phyloP scores from a whole-genome alignment of 1,140 invertebrate genomes.

The Portunus trituberculatus region DNA sequence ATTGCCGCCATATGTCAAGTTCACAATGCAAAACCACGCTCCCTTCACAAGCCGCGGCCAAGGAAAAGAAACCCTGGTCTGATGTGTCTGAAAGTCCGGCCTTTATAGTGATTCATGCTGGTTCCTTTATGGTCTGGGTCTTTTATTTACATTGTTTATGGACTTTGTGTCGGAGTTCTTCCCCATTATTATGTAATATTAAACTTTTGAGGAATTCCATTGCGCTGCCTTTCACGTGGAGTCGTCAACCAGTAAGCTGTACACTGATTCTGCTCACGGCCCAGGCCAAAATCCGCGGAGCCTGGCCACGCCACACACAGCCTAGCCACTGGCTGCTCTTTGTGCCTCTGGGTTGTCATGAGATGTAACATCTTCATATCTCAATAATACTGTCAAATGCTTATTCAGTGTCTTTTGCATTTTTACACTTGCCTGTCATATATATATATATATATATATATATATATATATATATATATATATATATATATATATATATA shows the following conservation, averaged over 20 bases:
- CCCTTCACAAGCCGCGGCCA: background rate
- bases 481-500: too few relatives aligned
- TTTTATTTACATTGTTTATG: background rate
- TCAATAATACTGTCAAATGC: too few relatives aligned
- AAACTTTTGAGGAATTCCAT: background rate
- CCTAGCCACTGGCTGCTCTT: too few relatives aligned
- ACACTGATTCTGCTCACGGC: background rate
- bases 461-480: too few relatives aligned
- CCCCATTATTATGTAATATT: background rate
- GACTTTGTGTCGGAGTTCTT: background rate
- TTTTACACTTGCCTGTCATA: too few relatives aligned
- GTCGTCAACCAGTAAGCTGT: too few relatives aligned
- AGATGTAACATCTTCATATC: too few relatives aligned
- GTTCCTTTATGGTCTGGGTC: background rate
- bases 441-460: too few relatives aligned
- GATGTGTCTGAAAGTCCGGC: background rate
- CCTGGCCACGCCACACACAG: too few relatives aligned
- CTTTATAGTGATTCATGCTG: background rate
- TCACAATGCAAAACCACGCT: conserved; percentile 21
- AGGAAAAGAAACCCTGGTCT: background rate
- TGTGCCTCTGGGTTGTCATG: too few relatives aligned
- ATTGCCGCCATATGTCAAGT: conserved; percentile 10
- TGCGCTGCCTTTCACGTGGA: background rate
- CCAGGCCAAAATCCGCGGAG: too few relatives aligned
- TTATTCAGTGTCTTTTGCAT: too few relatives aligned